phyloP scores from a whole-genome alignment of 1,140 invertebrate genomes.

The Bactericera cockerelli region DNA sequence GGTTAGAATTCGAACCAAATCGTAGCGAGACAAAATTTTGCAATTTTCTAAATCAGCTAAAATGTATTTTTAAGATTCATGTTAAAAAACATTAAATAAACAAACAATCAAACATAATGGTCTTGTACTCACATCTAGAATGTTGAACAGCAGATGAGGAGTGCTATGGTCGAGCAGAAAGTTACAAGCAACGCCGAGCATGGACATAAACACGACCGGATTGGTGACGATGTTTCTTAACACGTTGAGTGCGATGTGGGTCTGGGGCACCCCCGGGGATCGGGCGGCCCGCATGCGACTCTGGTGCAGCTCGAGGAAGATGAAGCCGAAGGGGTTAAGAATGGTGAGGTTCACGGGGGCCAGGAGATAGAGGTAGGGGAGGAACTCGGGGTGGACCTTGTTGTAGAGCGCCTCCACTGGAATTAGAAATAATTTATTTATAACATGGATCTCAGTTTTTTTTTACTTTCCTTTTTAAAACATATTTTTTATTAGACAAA shows the following conservation, averaged over 20 bases:
- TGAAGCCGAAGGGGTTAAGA: conserved; percentile 82
- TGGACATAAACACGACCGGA: conserved; percentile 84
- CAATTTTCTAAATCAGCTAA: no score
- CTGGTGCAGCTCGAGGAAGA: conserved; percentile 70
- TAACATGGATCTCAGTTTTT: conserved; percentile 9
- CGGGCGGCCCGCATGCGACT: conserved; percentile 30
- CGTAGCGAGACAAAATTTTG: no score
- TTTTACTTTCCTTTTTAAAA: no score
- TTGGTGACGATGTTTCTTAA: conserved; percentile 50
- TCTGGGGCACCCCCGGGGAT: neutral
- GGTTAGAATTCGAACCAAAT: no score
- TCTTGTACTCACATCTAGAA: conserved; percentile 53
- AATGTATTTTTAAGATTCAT: no score
- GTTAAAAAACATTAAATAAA: no score
- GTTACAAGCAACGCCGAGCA: conserved; percentile 78
- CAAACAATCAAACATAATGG: no score
- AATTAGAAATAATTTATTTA: conserved; percentile 28
- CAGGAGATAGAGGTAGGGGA: conserved; percentile 80
- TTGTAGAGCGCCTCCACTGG: conserved; percentile 57
- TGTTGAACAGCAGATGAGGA: conserved; percentile 52
- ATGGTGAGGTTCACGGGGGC: conserved; percentile 86
- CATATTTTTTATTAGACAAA: conserved; percentile 6
- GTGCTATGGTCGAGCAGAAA: conserved; percentile 60
- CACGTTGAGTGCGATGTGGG: conserved; percentile 14
- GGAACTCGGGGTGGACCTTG: conserved; percentile 71